Evolutionary conservation across 2,113 vertebrate species (phyloP).

Genomic region (Tinamus guttatus): DNA sequence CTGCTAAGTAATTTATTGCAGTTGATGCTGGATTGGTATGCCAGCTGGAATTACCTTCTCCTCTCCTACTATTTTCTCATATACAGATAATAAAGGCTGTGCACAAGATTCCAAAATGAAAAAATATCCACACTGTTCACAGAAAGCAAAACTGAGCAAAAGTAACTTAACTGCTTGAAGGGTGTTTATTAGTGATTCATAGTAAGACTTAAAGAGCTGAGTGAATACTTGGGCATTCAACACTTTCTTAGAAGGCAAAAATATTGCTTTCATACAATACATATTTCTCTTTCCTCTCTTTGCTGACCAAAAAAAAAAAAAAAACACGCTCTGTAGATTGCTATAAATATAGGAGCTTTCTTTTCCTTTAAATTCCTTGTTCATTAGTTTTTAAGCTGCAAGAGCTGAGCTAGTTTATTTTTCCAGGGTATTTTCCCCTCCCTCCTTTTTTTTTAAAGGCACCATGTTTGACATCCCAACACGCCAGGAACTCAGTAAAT

Average conservation of each 20-base stretch:
- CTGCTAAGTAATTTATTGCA: conserved; percentile 80
- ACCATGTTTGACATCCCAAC: conserved; percentile 66
- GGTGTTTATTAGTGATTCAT: not conserved
- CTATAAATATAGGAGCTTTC: conserved; percentile 45
- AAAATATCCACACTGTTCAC: not conserved
- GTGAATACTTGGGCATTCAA: not conserved
- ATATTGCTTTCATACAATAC: not conserved
- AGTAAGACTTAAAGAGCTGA: not conserved
- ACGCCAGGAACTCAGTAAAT: conserved; percentile 82
- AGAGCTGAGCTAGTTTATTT: conserved; percentile 76
- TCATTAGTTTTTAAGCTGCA: conserved; percentile 64
- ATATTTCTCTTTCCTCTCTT: not conserved
- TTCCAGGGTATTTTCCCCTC: conserved; percentile 57
- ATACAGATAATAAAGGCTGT: conserved; percentile 47
- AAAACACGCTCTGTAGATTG: not conserved
- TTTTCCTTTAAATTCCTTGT: conserved; percentile 67
- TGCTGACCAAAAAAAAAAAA: conserved; percentile 28
- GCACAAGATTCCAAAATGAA: not conserved
- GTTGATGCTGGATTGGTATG: conserved; percentile 76
- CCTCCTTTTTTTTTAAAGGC: conserved; percentile 65
- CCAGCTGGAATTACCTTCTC: conserved; percentile 81
- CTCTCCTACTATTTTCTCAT: conserved; percentile 66
- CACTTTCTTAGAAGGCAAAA: not conserved
- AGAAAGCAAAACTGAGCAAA: conserved; percentile 29
- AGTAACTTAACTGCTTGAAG: conserved; percentile 11